Evolutionary conservation across 2,797 vertebrate species (phyloP), one percentile per base, ranked within the genome.

Genomic region (Gadopsis marmoratus): DNA sequence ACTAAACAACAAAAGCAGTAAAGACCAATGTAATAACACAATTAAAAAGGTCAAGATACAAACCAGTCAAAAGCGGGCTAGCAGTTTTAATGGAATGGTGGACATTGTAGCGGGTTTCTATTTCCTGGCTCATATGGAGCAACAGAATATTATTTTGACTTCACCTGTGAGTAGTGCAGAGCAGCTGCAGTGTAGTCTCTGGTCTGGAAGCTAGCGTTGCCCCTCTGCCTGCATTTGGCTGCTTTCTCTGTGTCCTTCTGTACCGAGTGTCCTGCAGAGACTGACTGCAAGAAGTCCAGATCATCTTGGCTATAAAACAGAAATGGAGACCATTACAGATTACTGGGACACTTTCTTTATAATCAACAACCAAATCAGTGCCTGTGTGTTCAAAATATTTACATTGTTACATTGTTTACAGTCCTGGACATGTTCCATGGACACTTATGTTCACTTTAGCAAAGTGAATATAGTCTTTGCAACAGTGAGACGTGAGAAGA

Each of bases 141-240:
- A 26, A n/a, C 3, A 8, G 1, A 33, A 29, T 14, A 16, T 17
- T 33, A 6, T 43, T 29, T 64, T 19, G 2, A 16, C 19, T 17
- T 83, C 81, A 98, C 97, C 97, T 96, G 95, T 43, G 97, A 96
- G 77, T 98, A 98, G 51, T 95, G 91, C 19, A 94, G 79, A 14
- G 92, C 82, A 1, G 97, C 97, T 37, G 87, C 78, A 3, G 48
- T 69, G 85, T 96, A 97, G 75, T 96, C 92, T 82, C 92, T 95
- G 33, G 37, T 63, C 74, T 92, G 95, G 88, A 98, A 98, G 63
- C 90, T 92, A 33, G 65, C 78, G 90, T 97, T 98, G 5, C 97
- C 97, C 62, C 86, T 89, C 84, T 96, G 93, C 65, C 96, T 96
- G 90, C 93, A 95, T 84, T 79, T 90, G 37, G 88, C 85, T 35